Base-by-base conservation (phyloP, 2,797 vertebrate species). In the Podarcis lilfordi region DNA sequence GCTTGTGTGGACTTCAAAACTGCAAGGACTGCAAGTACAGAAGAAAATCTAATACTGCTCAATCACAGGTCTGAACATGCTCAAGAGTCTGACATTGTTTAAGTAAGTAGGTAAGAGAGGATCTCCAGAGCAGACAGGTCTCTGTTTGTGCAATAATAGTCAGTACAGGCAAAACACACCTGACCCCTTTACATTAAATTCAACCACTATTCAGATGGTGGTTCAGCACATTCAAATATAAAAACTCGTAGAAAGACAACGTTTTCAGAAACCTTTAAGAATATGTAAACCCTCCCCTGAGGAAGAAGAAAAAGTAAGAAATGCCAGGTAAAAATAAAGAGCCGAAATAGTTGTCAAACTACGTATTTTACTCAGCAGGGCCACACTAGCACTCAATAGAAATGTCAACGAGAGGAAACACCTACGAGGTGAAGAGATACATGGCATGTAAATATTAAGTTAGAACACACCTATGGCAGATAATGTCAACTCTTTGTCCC, bases 51-150 rank as follows among this genome's bases (percentile, higher is more conserved):
- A 91, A 7, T 88, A 78, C 50, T 71, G 64, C 76, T 45, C 45
- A 91, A 3, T 4, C 88, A 79, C 90, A 91, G 64, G 95, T 87
- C 88, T 87, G 83, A 90, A 32, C 95, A 76, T 82, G 93, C 61
- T 82, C 76, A 66, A 89, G 88, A 84, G 55, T 81, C 32, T 77
- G 90, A 91, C 92, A 92, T 1, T 88, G 40, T 89, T 90, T 23
- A 77, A 88, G 82, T 77, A 79, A 85, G 84, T 90, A 86, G 89
- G 80, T 78, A 69, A 40, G 86, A 87, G 83, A 89, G 85, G 68
- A 84, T 88, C 76, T 75, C 8, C 77, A 5, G 89, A 80, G n/a
- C 75, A 74, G 89, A 87, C 11, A 82, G 55, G 93, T 83, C 72
- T 76, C 43, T 64, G 3, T 72, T 82, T 55, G 71, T 55, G 19